Conservation (phyloP, 2,113 vertebrate species). For the Canis aureus region DNA sequence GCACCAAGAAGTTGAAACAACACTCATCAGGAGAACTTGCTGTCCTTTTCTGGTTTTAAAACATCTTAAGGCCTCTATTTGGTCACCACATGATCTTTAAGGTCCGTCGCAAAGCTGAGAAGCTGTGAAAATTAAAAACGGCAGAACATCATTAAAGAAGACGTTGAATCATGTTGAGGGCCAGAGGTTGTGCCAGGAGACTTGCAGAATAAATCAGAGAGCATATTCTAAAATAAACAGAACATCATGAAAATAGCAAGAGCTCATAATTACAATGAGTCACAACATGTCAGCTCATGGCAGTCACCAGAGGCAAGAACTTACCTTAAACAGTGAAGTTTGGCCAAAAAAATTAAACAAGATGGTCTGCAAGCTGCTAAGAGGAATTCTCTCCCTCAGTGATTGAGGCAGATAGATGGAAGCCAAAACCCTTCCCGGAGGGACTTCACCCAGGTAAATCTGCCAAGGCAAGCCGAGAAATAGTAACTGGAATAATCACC, state of each 20-base stretch:
- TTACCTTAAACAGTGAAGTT: constrained; percentile 92
- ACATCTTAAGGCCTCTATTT: background rate
- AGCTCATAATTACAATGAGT: constrained; percentile 75
- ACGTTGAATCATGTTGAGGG: constrained; percentile 56
- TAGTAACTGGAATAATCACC: constrained; percentile 31
- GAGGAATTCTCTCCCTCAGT: constrained; percentile 83
- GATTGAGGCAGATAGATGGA: constrained; percentile 90
- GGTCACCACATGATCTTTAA: constrained; percentile 65
- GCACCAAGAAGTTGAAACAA: background rate
- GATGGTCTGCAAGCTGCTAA: constrained; percentile 85
- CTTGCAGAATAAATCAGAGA: constrained; percentile 69
- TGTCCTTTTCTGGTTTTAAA: constrained; percentile 41
- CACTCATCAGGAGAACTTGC: constrained; percentile 26
- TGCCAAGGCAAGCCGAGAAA: constrained; percentile 79
- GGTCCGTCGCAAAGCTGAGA: constrained; percentile 43
- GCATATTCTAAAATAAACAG: constrained; percentile 74
- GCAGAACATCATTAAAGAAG: constrained; percentile 63
- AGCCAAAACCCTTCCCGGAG: constrained; percentile 82
- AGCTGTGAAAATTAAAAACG: constrained; percentile 62
- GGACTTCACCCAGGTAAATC: constrained; percentile 86
- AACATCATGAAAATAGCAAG: constrained; percentile 67
- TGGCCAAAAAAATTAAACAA: constrained; percentile 94
- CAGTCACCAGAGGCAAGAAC: constrained; percentile 57
- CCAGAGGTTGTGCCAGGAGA: constrained; percentile 51
- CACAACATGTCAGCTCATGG: constrained; percentile 35